These are phyloP conservation scores for Batillaria attramentaria DNA, from an alignment of 1,140 invertebrate genomes.

Conservation along the genomic window DNA sequence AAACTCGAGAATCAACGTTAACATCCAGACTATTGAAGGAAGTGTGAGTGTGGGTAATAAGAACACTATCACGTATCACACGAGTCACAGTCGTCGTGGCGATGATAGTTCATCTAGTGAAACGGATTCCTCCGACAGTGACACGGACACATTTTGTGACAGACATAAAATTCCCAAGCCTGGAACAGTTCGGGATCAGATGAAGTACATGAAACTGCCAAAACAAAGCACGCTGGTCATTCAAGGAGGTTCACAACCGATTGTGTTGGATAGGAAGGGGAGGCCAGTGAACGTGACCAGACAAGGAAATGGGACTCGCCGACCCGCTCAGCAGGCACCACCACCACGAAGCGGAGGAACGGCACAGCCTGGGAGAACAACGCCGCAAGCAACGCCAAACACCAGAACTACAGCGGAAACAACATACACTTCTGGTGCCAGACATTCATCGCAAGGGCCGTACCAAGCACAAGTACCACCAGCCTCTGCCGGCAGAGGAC, in stretches of 20 bases:
- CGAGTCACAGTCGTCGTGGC: not conserved
- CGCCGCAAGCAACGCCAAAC: too few relatives aligned
- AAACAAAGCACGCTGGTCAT: not conserved
- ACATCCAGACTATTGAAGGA: conserved; percentile 6
- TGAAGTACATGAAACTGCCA: not conserved
- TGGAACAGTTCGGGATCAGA: not conserved
- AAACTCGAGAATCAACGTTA: not conserved
- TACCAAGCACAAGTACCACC: too few relatives aligned
- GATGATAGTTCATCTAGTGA: not conserved
- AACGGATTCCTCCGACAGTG: not conserved
- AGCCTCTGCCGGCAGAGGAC: too few relatives aligned
- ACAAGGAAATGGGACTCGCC: too few relatives aligned
- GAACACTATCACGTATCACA: conserved; percentile 2
- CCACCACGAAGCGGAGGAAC: too few relatives aligned
- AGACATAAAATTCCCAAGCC: not conserved
- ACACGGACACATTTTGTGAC: not conserved
- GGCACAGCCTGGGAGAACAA: too few relatives aligned
- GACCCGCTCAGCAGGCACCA: too few relatives aligned
- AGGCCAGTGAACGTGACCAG: too few relatives aligned
- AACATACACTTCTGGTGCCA: too few relatives aligned
- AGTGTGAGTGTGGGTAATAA: not conserved
- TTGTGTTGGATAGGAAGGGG: too few relatives aligned
- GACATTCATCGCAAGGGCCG: too few relatives aligned
- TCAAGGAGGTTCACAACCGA: not conserved
- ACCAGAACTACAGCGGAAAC: too few relatives aligned